These are phyloP conservation scores for Astreopora myriophthalma DNA, from an alignment of 64 coral and sea anemone genomes.

Conservation along the genomic window DNA sequence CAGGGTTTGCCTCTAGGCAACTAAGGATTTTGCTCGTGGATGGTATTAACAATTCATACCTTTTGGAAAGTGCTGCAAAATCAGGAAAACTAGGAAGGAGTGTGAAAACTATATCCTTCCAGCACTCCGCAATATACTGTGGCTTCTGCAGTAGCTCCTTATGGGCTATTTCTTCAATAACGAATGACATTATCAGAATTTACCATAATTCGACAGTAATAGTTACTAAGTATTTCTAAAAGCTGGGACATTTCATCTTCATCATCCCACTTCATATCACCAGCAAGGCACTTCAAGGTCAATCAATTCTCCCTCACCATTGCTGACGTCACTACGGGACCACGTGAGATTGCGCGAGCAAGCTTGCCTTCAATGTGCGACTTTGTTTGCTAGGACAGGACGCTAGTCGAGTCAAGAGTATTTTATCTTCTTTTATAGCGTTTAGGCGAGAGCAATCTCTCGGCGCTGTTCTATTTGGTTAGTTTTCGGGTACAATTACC, in stretches of 20 bases:
- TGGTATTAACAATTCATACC: background rate
- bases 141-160: no score
- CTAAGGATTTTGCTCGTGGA: background rate
- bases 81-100: background rate
- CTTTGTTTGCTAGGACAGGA: background rate
- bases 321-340: slow-evolving; percentile 6
- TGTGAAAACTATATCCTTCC: background rate
- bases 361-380: slow-evolving; percentile 18
- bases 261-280: no score
- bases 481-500: slow-evolving; percentile 1
- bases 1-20: background rate
- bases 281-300: no score
- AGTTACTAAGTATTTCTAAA: no score
- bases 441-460: background rate
- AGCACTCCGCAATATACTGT: no score
- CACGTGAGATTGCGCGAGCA: slow-evolving; percentile 13
- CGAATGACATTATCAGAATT: no score
- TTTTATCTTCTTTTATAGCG: background rate
- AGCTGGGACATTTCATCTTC: no score
- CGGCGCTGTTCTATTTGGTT: background rate
- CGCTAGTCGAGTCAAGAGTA: background rate
- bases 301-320: no score
- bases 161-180: no score
- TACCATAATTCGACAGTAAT: no score
- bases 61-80: background rate